Base-by-base conservation (phyloP, 2,888 invertebrate genomes). In the Xestia sexstrigata region DNA sequence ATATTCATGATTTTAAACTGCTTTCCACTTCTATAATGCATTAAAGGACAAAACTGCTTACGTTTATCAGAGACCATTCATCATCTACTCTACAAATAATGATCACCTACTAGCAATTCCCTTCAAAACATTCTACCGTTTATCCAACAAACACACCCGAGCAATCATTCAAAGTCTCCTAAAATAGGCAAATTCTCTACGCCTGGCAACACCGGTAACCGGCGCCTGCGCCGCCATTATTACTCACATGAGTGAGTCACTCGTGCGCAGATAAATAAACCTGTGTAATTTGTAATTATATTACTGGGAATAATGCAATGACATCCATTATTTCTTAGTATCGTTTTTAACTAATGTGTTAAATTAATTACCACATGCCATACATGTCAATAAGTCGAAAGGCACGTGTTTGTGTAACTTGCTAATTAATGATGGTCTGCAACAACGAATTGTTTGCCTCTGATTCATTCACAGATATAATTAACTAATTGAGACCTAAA, bases 181-280 rank as follows among this genome's bases (percentile, higher is more conserved):
- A 79, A 86, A 86, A 89, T 83, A 79, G 88, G 83, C 72, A 87
- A 87, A 83, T 79, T 63, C 75, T 79, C 62, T 80, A 63, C 52
- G 63, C 73, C 88, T 89, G 88, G 80, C 85, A 82, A 86, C 84
- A 85, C 85, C 49, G 70, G 78, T 35, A 72, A 77, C 71, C 78
- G 81, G 78, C 81, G 88, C 88, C 73, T 88, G 84, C 80, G 79
- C 83, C 79, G 75, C 84, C 83, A 86, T 87, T 84, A 92, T 93
- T 93, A 93, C 92, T 94, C 94, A 94, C 88, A 88, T 91, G 91
- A 85, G 81, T 95, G 95, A 96, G 89, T 96, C 95, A 96, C 90
- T 90, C 91, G 88, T 90, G 91, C 87, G 87, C 90, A 87, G 89
- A 91, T 89, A 88, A 91, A 90, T 89, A 84, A 86, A 87, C 85